Evolutionary conservation across 2,888 invertebrate species (phyloP), one percentile per base, ranked within the genome.

Genomic region (Byasa hedistus): DNA sequence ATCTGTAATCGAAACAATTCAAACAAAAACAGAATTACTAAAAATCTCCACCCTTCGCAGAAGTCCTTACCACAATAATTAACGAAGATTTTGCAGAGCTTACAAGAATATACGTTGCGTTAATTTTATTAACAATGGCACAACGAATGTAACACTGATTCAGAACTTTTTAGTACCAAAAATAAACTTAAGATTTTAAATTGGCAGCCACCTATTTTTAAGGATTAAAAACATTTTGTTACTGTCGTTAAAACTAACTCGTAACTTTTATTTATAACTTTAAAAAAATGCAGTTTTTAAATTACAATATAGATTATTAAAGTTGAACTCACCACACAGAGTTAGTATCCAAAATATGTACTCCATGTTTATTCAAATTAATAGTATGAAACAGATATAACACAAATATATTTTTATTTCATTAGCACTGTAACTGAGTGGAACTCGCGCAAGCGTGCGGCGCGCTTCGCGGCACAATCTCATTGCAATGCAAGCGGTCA

Each of bases 381-480:
- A 48, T 68, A 52, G 19, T 32, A 36, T 60, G 55, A 61, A 51
- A 69, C 4, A 24, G 24, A 12, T 48, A 7, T 57, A 22, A 21
- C 51, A 57, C 36, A 36, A 32, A 24, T 56, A 56, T n/a, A 51
- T 60, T 54, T 56, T 22, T 63, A 48, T 66, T 67, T 67, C 64
- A 57, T 64, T 63, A 63, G 56, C 64, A 67, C 67, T 44, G 69
- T 52, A 65, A 66, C 69, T 74, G 73, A 70, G 70, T 69, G 76
- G 76, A 79, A 78, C 78, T 74, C 76, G 82, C 87, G 87, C 88
- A 82, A 86, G 83, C 79, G 81, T 83, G 80, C 78, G 74, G 77
- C 84, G 84, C 87, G 88, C 80, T 79, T 80, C 85, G 80, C 85
- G 84, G 77, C 81, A 81, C 80, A 79, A 89, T 83, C 87, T 84